phyloP scores from a whole-genome alignment of 2,113 vertebrate genomes.

The Esox niger region DNA sequence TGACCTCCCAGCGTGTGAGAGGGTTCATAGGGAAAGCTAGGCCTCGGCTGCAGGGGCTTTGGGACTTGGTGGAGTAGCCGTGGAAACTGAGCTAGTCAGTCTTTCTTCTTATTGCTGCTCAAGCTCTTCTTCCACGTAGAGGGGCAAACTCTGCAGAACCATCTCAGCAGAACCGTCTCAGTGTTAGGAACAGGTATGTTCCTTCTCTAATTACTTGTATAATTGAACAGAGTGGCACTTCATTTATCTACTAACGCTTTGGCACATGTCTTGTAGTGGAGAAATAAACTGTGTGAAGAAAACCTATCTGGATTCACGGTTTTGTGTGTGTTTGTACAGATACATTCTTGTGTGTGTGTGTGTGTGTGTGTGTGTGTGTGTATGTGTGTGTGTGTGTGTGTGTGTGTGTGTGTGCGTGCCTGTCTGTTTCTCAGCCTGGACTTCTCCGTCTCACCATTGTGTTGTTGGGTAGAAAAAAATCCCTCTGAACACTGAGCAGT shows the following conservation, averaged over 20 bases:
- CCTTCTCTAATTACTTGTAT: not conserved
- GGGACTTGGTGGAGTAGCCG: conserved; percentile 42
- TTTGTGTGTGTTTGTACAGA: not conserved
- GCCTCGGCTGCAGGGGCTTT: conserved; percentile 44
- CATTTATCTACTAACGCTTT: not conserved
- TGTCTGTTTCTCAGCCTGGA: conserved; percentile 11
- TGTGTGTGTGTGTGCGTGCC: no score
- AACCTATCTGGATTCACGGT: not conserved
- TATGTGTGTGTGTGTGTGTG: conserved; percentile 12
- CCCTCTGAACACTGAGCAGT: conserved; percentile 1
- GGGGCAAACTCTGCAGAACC: not conserved
- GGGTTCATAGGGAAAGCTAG: conserved; percentile 43
- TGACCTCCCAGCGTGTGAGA: conserved; percentile 68
- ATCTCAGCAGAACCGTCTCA: not conserved
- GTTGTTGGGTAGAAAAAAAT: conserved; percentile 20
- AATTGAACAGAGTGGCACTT: not conserved
- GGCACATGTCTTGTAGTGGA: not conserved
- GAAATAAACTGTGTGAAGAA: not conserved
- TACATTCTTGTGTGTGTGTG: conserved; percentile 18
- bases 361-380: not conserved
- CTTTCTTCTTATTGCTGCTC: conserved; percentile 16
- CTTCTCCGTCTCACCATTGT: conserved; percentile 32
- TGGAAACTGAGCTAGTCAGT: conserved; percentile 42
- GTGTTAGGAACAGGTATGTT: not conserved
- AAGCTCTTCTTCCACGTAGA: conserved; percentile 11